phyloP scores from a whole-genome alignment of 2,888 invertebrate species.

The Hypomecis punctinalis region DNA sequence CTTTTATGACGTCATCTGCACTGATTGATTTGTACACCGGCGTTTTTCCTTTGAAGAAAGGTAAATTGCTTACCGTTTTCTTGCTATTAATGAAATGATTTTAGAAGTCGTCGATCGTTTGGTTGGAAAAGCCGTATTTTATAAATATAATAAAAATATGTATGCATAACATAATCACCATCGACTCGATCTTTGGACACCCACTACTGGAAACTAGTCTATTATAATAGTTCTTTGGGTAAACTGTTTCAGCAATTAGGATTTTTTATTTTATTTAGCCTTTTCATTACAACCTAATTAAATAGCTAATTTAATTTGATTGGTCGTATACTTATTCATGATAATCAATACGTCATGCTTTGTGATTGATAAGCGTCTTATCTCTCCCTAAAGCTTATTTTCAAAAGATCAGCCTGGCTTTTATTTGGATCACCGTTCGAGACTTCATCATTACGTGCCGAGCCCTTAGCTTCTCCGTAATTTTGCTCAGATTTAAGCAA shows the following conservation, averaged over 20 bases:
- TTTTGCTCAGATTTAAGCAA: slow-evolving; percentile 10
- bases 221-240: too few species aligned
- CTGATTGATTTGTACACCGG: slow-evolving; percentile 46
- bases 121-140: background rate
- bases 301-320: too few species aligned
- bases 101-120: background rate
- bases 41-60: slow-evolving; percentile 32
- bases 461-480: slow-evolving; percentile 22
- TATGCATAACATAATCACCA: too few species aligned
- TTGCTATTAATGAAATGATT: slow-evolving; percentile 36
- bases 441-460: background rate
- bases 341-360: background rate
- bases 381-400: background rate
- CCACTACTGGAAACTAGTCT: too few species aligned
- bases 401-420: background rate
- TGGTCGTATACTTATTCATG: background rate
- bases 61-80: slow-evolving; percentile 28
- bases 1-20: slow-evolving; percentile 57
- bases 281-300: too few species aligned
- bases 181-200: too few species aligned
- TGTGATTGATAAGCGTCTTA: background rate
- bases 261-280: too few species aligned
- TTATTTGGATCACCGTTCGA: slow-evolving; percentile 12
- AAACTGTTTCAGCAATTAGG: too few species aligned
- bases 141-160: background rate